Conservation (phyloP, 1,140 invertebrate species). For the Achatina immaculata region DNA sequence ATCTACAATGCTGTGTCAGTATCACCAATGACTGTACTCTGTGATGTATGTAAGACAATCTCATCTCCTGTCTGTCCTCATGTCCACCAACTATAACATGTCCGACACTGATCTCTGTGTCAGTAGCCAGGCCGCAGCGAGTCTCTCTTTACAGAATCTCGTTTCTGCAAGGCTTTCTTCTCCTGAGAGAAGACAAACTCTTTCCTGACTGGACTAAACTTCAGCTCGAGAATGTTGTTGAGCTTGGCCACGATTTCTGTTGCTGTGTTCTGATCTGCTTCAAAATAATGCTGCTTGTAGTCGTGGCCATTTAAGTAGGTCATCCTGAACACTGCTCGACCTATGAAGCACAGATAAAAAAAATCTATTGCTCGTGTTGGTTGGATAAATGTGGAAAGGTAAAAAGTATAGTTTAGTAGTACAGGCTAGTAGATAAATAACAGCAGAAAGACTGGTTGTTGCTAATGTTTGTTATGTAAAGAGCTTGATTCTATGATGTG, state of each 20-base stretch:
- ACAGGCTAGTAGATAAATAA: too few species aligned
- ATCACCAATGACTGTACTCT: neutral
- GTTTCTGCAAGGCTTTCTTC: constrained; percentile 52
- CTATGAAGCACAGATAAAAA: constrained; percentile 61
- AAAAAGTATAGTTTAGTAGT: neutral
- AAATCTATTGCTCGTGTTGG: too few species aligned
- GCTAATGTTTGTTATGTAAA: too few species aligned
- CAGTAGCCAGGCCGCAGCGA: neutral
- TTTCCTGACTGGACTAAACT: constrained; percentile 82
- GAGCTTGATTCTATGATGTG: too few species aligned
- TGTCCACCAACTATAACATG: neutral
- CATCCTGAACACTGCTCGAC: constrained; percentile 67
- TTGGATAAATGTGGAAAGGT: constrained; percentile 39
- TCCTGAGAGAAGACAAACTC: constrained; percentile 77
- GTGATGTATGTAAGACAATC: neutral
- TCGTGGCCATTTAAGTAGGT: constrained; percentile 72
- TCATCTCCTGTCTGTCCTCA: neutral
- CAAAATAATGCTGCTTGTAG: constrained; percentile 90
- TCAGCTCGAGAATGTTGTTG: constrained; percentile 86
- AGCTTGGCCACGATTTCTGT: constrained; percentile 87
- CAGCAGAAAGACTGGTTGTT: too few species aligned
- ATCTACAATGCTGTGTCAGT: neutral
- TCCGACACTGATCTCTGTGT: neutral
- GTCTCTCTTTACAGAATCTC: constrained; percentile 50
- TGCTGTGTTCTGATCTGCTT: constrained; percentile 81